Evolutionary conservation across 2,797 vertebrate species (phyloP).

Genomic region (Coccyzus lansbergi): DNA sequence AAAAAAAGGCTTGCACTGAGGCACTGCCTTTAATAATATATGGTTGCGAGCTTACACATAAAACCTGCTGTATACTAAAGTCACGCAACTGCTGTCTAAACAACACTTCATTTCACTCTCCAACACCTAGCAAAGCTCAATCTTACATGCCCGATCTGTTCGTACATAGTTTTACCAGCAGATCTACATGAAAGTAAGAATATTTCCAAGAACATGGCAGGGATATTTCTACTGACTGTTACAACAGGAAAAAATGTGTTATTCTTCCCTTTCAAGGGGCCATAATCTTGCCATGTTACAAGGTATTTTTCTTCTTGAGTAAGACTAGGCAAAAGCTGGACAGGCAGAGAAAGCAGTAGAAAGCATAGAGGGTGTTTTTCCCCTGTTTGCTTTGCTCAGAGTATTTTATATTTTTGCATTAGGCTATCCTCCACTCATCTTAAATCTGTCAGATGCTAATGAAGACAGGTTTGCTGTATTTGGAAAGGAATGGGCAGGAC

Average conservation of each 20-base stretch:
- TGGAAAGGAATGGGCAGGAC: slow-evolving; percentile 41
- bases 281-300: neutral
- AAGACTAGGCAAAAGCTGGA: neutral
- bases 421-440: slow-evolving; percentile 38
- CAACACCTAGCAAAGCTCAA: neutral
- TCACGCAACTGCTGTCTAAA: neutral
- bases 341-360: neutral
- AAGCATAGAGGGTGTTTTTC: neutral
- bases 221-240: neutral
- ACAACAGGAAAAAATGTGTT: neutral
- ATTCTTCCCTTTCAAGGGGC: neutral
- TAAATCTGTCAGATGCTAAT: slow-evolving; percentile 56
- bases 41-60: neutral
- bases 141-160: neutral
- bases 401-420: neutral
- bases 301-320: neutral
- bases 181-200: neutral
- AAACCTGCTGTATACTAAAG: neutral
- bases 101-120: neutral
- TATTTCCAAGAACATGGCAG: neutral
- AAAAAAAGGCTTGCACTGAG: too few relatives aligned
- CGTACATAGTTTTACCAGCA: neutral
- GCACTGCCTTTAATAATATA: neutral
- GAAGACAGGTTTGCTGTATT: slow-evolving; percentile 34
- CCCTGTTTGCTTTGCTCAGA: neutral